These are phyloP conservation scores for Heliornis fulica DNA, from an alignment of 2,113 vertebrate genomes.

Conservation along the genomic window DNA sequence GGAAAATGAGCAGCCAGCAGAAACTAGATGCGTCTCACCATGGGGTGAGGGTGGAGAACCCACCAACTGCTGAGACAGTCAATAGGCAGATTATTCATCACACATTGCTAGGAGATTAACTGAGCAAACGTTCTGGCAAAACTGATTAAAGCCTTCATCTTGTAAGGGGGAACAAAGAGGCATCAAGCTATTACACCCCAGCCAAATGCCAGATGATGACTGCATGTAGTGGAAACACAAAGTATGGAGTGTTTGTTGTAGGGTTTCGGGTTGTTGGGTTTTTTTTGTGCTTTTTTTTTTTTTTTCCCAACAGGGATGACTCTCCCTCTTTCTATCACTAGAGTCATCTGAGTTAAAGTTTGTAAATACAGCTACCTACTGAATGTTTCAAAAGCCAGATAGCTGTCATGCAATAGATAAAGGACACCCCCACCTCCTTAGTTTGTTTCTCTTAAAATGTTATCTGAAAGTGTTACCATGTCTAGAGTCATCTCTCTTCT, in stretches of 20 bases:
- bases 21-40: conserved; percentile 73
- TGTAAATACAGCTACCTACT: conserved; percentile 30
- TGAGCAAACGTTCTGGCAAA: conserved; percentile 77
- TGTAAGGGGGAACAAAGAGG: conserved; percentile 67
- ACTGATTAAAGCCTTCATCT: conserved; percentile 76
- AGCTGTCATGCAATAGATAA: neutral
- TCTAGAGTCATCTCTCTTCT: neutral
- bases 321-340: neutral
- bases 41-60: conserved; percentile 72
- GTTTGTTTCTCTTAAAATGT: conserved; percentile 14
- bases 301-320: neutral
- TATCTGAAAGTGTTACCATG: neutral
- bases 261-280: too few species aligned
- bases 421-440: neutral
- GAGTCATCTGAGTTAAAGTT: neutral
- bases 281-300: too few species aligned
- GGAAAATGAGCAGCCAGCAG: conserved; percentile 77
- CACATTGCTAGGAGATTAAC: conserved; percentile 78
- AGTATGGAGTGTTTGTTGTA: neutral
- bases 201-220: conserved; percentile 41
- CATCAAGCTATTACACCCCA: conserved; percentile 63
- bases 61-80: conserved; percentile 75
- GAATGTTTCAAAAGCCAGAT: conserved; percentile 22
- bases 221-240: conserved; percentile 22
- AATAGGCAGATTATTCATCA: conserved; percentile 79